Evolutionary conservation across 2,888 invertebrate genomes (phyloP).

Genomic region (Eucera pruinosa): DNA sequence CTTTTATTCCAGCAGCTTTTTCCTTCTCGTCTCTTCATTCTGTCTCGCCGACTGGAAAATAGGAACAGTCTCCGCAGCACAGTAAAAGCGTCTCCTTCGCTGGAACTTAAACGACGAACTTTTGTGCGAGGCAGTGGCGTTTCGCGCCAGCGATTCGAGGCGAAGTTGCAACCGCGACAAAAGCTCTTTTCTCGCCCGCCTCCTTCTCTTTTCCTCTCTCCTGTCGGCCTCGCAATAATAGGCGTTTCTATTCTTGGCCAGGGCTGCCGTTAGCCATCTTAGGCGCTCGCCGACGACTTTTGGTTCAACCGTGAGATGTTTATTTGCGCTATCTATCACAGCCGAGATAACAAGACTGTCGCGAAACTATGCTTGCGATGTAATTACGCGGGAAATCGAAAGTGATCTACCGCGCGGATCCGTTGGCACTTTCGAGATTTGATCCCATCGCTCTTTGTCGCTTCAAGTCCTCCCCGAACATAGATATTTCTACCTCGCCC

Average conservation of each 20-base stretch:
- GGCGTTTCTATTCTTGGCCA: slow-evolving; percentile 64
- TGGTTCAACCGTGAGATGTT: slow-evolving; percentile 68
- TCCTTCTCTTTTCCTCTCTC: slow-evolving; percentile 23
- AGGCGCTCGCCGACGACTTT: slow-evolving; percentile 53
- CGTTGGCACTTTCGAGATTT: slow-evolving; percentile 5
- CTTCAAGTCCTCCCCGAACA: not conserved
- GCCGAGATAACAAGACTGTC: slow-evolving; percentile 70
- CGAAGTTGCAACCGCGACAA: slow-evolving; percentile 49
- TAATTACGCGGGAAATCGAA: slow-evolving; percentile 69
- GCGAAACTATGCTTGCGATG: slow-evolving; percentile 59
- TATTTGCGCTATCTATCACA: slow-evolving; percentile 73
- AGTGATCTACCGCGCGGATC: slow-evolving; percentile 55
- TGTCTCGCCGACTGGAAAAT: slow-evolving; percentile 47
- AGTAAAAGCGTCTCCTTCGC: slow-evolving; percentile 43
- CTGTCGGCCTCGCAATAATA: slow-evolving; percentile 58
- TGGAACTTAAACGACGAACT: slow-evolving; percentile 54
- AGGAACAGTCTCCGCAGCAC: slow-evolving; percentile 29
- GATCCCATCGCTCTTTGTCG: slow-evolving; percentile 7
- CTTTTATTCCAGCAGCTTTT: slow-evolving; percentile 15
- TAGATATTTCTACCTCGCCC: too few species aligned
- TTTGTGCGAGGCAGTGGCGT: slow-evolving; percentile 38
- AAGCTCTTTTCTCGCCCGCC: slow-evolving; percentile 48
- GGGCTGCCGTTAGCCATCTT: slow-evolving; percentile 64
- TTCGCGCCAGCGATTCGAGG: slow-evolving; percentile 23
- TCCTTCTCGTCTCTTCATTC: slow-evolving; percentile 20